Base-by-base conservation (phyloP, 2,797 vertebrate species). In the Lindbergichthys nudifrons region DNA sequence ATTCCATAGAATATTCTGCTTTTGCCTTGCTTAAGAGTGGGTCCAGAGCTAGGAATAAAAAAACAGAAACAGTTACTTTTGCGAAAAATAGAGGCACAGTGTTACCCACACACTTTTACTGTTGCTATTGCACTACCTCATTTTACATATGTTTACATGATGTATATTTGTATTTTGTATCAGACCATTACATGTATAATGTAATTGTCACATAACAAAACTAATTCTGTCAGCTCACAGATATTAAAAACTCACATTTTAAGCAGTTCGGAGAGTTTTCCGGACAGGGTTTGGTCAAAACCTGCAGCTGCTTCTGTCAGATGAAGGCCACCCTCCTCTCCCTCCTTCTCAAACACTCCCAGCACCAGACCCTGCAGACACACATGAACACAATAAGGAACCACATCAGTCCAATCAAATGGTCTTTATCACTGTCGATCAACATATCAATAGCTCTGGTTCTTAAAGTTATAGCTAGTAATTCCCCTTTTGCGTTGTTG, bases 11-110 rank as follows among this genome's bases (percentile, higher is more conserved):
- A 99, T 63, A 96, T 14, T 32, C 96, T 95, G 57, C 93, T 96
- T 94, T 97, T 98, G 73, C 97, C 97, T 84, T 96, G 96, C 91
- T 98, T 99, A 68, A 98, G 90, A 9, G 95, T 80, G 63, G 97
- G 96, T 58, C 98, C 97, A 70, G 96, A 98, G 84, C 98, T 99
- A 88, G 53, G 89, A 81, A 57, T 72, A 57, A 52, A 1, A 80
- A 63, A 60, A 63, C 4, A 73, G 65, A 67, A 32, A 13, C 8
- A 9, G 5, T 51, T 68, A 4, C 12, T 47, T 11, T 14, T 45
- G 19, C 3, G 64, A 56, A 23, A 48, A 50, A 23, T 19, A 43
- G 7, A 56, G 18, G 58, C 10, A 47, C 10, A 23, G 10, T 15
- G 10, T 36, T 12, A 9, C 6, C 32, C 32, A 36, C 32, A 36